Percentiles rank a stretch among this genome's conserved stretches.
These are phyloP conservation scores for Lissocephala sabroskyi DNA, from an alignment of 2,888 invertebrate species.

Conservation along the genomic window DNA sequence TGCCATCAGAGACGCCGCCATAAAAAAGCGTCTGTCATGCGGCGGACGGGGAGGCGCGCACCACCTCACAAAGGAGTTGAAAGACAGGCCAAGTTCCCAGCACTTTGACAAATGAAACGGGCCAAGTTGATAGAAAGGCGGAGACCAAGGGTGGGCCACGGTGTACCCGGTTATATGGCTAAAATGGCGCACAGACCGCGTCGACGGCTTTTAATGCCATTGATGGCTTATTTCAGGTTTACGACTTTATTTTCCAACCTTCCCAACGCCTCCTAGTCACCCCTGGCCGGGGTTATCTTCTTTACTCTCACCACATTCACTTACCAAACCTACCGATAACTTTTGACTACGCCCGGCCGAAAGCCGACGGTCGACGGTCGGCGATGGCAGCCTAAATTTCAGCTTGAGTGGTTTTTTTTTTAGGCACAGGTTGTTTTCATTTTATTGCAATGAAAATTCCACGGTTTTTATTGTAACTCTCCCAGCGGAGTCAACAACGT, in stretches of 20 bases:
- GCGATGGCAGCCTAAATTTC: slow-evolving; percentile 17
- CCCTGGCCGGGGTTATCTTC: too few relatives aligned
- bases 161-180: slow-evolving; percentile 1
- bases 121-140: slow-evolving; percentile 22
- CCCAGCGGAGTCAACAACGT: slow-evolving; percentile 38
- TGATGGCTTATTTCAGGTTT: slow-evolving; percentile 64
- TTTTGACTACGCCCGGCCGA: slow-evolving; percentile 36
- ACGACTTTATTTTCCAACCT: slow-evolving; percentile 62
- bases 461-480: slow-evolving; percentile 54
- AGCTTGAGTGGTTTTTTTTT: slow-evolving; percentile 62
- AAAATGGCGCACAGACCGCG: slow-evolving; percentile 21
- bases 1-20: neutral
- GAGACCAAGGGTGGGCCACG: slow-evolving; percentile 13
- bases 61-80: too few relatives aligned
- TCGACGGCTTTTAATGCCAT: slow-evolving; percentile 58
- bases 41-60: slow-evolving; percentile 1
- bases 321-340: slow-evolving; percentile 49
- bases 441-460: slow-evolving; percentile 47
- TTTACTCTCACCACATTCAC: slow-evolving; percentile 27
- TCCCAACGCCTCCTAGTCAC: slow-evolving; percentile 20
- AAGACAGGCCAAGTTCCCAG: slow-evolving; percentile 31
- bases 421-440: slow-evolving; percentile 60
- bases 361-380: too few relatives aligned
- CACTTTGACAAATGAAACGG: slow-evolving; percentile 62
- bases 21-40: slow-evolving; percentile 43